Evolutionary conservation across 1,140 invertebrate species (phyloP), one percentile per base, ranked within the genome.

Genomic region (Hormaphis cornu): DNA sequence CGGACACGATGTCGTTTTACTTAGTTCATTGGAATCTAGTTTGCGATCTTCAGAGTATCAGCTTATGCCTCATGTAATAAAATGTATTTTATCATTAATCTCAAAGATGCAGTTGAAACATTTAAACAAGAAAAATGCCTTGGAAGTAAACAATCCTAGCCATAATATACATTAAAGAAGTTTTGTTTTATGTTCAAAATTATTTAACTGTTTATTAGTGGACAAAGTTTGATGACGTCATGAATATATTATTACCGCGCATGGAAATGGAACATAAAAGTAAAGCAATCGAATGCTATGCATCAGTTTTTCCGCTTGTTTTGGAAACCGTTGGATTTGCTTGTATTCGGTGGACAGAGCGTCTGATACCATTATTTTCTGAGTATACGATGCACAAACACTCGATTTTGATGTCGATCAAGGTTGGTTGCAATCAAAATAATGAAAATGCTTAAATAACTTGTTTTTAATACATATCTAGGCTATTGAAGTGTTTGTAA

Each of bases 41-140:
- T 20, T 66, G 3, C 28, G 8, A 9, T 46, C 42, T 2, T 50
- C 14, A 22, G 61, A 66, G 50, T 66, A 50, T 50, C 61, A 66
- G 2, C 14, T 66, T 20, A 35, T 66, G 9, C 61, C 61, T 8
- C 30, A 33, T 48, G 14, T 66, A 24, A n/a, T 66, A 0, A 66
- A 35, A 8, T 66, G 61, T 24, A 8, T 35, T 48, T 33, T 66
- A 24, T 50, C 18, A 14, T 20, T 66, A 4, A 66, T 66, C 22
- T 66, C 44, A 33, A 66, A 66, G 7, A 48, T 50, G n/a, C 61
- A 66, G 24, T 42, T 66, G 61, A 66, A 66, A 46, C 61, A 66
- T 66, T 14, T 66, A n/a, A 66, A 1, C 18, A 46, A 46, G 8
- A 66, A 66, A 66, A 50, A 66, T 48, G 26, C 9, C 3, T 50